Base-by-base conservation (phyloP, 1,140 invertebrate genomes). In the Littorina saxatilis region DNA sequence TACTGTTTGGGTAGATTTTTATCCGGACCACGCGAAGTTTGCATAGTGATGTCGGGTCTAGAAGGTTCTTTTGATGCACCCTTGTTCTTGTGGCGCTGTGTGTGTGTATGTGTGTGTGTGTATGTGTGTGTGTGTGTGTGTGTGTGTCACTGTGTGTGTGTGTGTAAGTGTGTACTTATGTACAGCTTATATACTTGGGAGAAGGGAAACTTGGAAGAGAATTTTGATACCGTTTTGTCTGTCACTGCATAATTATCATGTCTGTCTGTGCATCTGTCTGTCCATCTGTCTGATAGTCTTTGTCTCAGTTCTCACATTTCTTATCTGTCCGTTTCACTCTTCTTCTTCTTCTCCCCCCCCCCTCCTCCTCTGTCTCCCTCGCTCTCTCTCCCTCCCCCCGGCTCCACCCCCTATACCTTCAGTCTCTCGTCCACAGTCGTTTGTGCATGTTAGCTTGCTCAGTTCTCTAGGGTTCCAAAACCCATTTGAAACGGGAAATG, bases 71-170 rank as follows among this genome's bases (percentile, higher is more conserved):
- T 47, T 47, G 43, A 47, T 47, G 43, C 7, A 47, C 43, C 7
- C 43, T n/a, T n/a, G n/a, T n/a, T n/a, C n/a, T n/a, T n/a, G n/a
- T n/a, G n/a, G n/a, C n/a, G n/a, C n/a, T n/a, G 55, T 27, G 55
- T 58, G 55, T 58, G 55, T 58, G 55, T 70, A 15, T 39, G 9
- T 70, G 9, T 39, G 68, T 27, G 55, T 27, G 17, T 58, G 43
- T 32, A 23, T 63, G 61, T 32, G 61, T 47, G 61, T 66, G 43
- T 63, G 61, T 63, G 61, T 47, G n/a, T 29, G n/a, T 66, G 61
- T 66, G n/a, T 66, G n/a, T 27, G 32, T 66, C 1, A 13, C 11
- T 66, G 61, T 66, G n/a, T 2, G 3, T 66, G 9, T 11, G 61
- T 66, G n/a, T 1, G 61, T 2, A n/a, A 23, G 32, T 66, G n/a